These are phyloP conservation scores for Bilobella aurantiaca DNA, from an alignment of 1,140 invertebrate species.

Conservation along the genomic window DNA sequence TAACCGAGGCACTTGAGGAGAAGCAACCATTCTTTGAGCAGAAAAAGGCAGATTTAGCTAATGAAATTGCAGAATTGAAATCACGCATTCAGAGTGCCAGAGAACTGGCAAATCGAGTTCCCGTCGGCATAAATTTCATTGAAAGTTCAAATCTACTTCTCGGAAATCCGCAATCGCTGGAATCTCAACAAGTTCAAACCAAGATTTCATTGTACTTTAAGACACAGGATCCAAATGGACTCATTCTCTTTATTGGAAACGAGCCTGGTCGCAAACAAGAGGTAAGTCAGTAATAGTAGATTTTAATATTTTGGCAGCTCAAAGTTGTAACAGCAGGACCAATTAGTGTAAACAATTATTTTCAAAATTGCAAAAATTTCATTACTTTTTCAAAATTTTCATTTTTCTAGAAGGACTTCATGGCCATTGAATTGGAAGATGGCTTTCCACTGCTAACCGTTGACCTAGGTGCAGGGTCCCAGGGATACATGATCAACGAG, in stretches of 20 bases:
- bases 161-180: conserved; percentile 68
- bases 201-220: conserved; percentile 76
- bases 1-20: conserved; percentile 21
- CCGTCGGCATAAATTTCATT: conserved; percentile 74
- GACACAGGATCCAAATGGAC: conserved; percentile 66
- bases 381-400: too few species aligned
- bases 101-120: conserved; percentile 49
- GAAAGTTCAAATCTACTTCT: conserved; percentile 71
- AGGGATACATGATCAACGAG: conserved; percentile 55
- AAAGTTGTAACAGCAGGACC: too few species aligned
- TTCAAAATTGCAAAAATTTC: too few species aligned
- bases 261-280: conserved; percentile 54
- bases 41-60: conserved; percentile 20
- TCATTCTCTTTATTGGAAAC: conserved; percentile 83
- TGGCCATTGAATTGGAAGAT: conserved; percentile 79
- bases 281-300: conserved; percentile 44
- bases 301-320: too few species aligned
- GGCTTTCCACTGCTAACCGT: conserved; percentile 75
- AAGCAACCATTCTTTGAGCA: conserved; percentile 27
- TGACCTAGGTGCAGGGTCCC: conserved; percentile 75
- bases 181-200: conserved; percentile 70
- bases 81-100: conserved; percentile 66
- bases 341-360: too few species aligned
- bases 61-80: conserved; percentile 55
- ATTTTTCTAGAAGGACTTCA: conserved; percentile 66